Evolutionary conservation across 2,888 invertebrate species (phyloP).

Genomic region (Agapostemon virescens): DNA sequence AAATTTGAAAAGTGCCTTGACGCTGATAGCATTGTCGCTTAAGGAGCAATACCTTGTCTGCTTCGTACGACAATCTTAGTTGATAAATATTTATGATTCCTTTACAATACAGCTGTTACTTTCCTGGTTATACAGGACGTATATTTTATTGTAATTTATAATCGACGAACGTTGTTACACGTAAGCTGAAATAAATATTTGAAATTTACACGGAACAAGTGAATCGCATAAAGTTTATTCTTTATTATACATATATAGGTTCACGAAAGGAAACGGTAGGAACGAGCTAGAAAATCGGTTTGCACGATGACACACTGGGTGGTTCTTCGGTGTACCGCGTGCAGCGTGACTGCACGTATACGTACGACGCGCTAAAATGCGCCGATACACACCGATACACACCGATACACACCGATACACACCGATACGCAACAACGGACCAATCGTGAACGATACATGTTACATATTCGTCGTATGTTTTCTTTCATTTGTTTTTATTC

Average conservation of each 20-base stretch:
- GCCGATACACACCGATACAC: not conserved
- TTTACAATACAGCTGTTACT: slow-evolving; percentile 60
- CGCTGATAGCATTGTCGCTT: slow-evolving; percentile 13
- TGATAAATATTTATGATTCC: slow-evolving; percentile 67
- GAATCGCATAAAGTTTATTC: slow-evolving; percentile 64
- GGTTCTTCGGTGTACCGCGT: not conserved
- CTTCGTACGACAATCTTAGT: slow-evolving; percentile 55
- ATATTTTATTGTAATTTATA: slow-evolving; percentile 75
- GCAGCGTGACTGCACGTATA: not conserved
- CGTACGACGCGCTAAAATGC: not conserved
- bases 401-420: too few relatives aligned
- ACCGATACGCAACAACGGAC: not conserved
- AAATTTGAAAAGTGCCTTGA: slow-evolving; percentile 40
- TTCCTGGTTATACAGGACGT: slow-evolving; percentile 75
- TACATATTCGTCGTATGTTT: not conserved
- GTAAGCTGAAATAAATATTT: slow-evolving; percentile 42
- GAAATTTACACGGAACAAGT: slow-evolving; percentile 58
- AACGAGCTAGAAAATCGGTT: not conserved
- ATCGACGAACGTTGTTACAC: slow-evolving; percentile 50
- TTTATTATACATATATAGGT: too few relatives aligned
- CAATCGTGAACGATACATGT: not conserved
- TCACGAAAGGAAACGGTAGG: too few relatives aligned
- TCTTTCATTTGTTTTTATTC: not conserved
- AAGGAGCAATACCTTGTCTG: slow-evolving; percentile 8
- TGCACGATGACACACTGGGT: not conserved